Conservation (phyloP, 2,888 invertebrate species). For the Eristalis intricaria region DNA sequence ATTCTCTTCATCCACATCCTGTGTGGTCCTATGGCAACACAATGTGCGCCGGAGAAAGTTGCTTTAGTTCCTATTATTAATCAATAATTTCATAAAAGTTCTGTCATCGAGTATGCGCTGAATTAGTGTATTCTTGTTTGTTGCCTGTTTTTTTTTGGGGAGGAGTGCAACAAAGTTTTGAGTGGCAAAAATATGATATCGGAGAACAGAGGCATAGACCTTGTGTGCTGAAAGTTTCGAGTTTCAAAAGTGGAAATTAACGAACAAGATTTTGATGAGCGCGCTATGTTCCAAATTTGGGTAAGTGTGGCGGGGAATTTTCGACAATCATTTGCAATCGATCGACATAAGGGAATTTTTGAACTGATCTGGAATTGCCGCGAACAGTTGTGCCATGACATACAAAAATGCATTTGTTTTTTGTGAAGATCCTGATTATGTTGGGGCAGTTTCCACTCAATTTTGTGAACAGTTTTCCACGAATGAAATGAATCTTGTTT, state of each 20-base stretch:
- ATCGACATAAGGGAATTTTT: too few relatives aligned
- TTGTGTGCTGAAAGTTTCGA: background rate
- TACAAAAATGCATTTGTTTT: too few relatives aligned
- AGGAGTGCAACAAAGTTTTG: constrained; percentile 10
- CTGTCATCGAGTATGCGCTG: background rate
- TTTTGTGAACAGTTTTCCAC: too few relatives aligned
- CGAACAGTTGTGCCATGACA: too few relatives aligned
- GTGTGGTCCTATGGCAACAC: background rate
- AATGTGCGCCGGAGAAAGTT: background rate
- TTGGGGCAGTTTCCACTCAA: too few relatives aligned
- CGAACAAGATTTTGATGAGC: background rate
- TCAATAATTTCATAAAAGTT: constrained; percentile 38
- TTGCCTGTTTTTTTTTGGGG: background rate
- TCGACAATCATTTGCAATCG: background rate
- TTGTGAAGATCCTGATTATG: too few relatives aligned
- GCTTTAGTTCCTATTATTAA: constrained; percentile 13
- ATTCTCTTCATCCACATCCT: background rate
- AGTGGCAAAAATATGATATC: background rate
- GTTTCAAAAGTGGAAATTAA: background rate
- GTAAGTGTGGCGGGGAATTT: background rate
- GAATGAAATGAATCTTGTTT: too few relatives aligned
- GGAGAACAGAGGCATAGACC: constrained; percentile 1
- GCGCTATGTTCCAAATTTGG: background rate
- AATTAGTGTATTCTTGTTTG: background rate
- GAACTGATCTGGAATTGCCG: too few relatives aligned